Conservation (phyloP, 2,797 vertebrate genomes). For the Heteromormyrus szaboi region DNA sequence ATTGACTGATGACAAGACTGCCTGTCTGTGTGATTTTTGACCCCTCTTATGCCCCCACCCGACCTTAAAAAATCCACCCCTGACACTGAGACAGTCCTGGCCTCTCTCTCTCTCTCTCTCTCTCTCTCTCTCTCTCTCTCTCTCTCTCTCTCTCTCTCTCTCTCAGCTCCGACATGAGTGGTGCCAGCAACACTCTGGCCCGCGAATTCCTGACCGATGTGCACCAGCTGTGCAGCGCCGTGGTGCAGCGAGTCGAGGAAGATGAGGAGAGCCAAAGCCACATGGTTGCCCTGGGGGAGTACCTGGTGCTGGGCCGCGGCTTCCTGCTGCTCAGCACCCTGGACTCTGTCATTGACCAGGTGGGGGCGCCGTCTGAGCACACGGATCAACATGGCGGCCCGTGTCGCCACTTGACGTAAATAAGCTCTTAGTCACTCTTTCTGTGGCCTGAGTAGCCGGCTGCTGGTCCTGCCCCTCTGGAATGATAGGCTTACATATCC, state of each 20-base stretch:
- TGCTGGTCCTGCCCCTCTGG: background rate
- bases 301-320: constrained; percentile 86
- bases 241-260: constrained; percentile 83
- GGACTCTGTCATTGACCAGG: constrained; percentile 90
- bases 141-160: constrained; percentile 13
- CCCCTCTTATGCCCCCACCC: background rate
- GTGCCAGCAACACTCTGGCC: constrained; percentile 89
- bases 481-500: background rate
- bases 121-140: background rate
- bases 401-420: background rate
- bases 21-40: background rate
- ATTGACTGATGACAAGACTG: background rate
- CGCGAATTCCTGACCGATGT: constrained; percentile 95
- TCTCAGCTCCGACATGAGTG: constrained; percentile 92
- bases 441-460: background rate
- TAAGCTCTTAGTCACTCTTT: background rate
- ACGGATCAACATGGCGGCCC: too few relatives aligned
- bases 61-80: background rate
- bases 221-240: constrained; percentile 88
- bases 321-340: constrained; percentile 84
- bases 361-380: constrained; percentile 37
- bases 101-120: background rate
- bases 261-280: constrained; percentile 90
- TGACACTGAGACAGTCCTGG: background rate
- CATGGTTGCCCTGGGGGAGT: constrained; percentile 90